Conservation (phyloP, 2,113 vertebrate species). For the Crotalus viridis region DNA sequence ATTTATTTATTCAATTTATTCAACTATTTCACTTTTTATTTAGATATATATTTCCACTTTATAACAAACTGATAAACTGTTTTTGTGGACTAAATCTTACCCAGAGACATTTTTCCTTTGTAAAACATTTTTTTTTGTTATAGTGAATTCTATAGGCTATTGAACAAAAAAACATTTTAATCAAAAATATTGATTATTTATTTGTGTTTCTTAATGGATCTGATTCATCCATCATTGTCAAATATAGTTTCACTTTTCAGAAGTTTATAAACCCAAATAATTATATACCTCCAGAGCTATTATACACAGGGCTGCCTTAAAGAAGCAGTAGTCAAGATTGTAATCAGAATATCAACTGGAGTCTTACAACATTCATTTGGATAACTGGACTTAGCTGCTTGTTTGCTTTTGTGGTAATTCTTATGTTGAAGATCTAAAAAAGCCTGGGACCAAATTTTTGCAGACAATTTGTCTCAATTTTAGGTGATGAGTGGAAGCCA, state of each 20-base stretch:
- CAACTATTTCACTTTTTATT: not conserved
- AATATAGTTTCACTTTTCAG: not conserved
- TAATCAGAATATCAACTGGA: not conserved
- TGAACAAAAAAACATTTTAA: not conserved
- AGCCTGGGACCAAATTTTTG: not conserved
- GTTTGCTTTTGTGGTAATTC: not conserved
- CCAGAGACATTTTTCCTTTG: not conserved
- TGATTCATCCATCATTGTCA: not conserved
- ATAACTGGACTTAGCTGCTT: not conserved
- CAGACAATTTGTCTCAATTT: not conserved
- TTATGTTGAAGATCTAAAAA: not conserved
- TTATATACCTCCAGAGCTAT: not conserved
- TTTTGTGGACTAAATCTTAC: not conserved
- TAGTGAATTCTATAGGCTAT: not conserved
- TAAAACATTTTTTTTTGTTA: not conserved
- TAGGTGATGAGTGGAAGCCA: not conserved
- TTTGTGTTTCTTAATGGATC: not conserved
- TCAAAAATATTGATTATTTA: not conserved
- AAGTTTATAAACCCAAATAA: not conserved
- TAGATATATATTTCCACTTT: not conserved
- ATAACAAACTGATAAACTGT: not conserved
- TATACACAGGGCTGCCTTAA: not conserved
- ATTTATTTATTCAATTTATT: not conserved
- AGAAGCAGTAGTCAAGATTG: not conserved
- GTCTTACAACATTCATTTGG: not conserved